Conservation (phyloP, 2,797 vertebrate genomes). For the Delichon dasypus region DNA sequence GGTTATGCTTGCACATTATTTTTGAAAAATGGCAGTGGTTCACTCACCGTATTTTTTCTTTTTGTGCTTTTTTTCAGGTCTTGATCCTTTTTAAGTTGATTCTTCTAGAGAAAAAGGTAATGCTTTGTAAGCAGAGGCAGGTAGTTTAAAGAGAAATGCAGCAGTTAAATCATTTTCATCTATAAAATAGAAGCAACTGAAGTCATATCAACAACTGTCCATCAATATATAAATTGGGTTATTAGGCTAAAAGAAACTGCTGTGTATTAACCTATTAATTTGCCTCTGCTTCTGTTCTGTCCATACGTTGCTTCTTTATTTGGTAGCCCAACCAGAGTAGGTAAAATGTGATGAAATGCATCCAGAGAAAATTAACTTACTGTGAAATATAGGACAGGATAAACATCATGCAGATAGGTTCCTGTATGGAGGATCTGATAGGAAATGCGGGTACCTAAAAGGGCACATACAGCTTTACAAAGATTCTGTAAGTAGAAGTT, state of each 20-base stretch:
- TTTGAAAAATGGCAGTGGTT: neutral
- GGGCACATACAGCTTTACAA: neutral
- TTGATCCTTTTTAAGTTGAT: conserved; percentile 96
- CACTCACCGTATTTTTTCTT: neutral
- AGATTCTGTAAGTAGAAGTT: neutral
- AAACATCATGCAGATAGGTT: neutral
- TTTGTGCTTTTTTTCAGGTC: conserved; percentile 77
- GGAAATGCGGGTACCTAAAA: neutral
- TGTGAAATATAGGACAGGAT: neutral
- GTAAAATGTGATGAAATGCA: neutral
- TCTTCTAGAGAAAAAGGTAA: conserved; percentile 96
- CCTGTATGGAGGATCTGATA: neutral
- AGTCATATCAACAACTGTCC: neutral
- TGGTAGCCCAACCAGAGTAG: neutral
- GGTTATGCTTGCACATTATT: neutral
- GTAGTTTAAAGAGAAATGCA: neutral
- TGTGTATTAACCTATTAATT: neutral
- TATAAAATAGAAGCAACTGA: neutral
- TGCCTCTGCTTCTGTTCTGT: neutral
- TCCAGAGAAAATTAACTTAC: neutral
- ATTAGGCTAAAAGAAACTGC: neutral
- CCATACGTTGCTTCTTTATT: neutral
- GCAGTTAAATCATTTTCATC: neutral
- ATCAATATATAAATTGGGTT: neutral
- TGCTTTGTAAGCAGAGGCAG: neutral